Percentiles rank a stretch among this genome's conserved stretches.
phyloP scores from a whole-genome alignment of 2,888 invertebrate genomes.

The Drosophila incognita region DNA sequence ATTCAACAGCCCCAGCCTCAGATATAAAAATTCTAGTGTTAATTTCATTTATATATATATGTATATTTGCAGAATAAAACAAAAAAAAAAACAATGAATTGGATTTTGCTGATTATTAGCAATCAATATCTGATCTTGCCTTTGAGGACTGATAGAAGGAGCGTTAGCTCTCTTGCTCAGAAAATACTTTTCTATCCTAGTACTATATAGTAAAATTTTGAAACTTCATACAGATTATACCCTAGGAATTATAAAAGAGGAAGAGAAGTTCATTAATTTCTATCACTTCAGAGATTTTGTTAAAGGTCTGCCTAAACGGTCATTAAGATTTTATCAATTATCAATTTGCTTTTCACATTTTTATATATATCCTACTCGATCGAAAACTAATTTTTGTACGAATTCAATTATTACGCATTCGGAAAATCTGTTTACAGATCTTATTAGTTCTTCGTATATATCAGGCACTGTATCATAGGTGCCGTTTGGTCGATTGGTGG shows the following conservation, averaged over 20 bases:
- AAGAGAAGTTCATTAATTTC: not conserved
- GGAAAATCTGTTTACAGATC: not conserved
- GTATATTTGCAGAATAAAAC: constrained; percentile 17
- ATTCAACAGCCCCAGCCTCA: constrained; percentile 38
- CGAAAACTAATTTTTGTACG: not conserved
- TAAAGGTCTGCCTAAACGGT: not conserved
- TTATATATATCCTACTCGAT: not conserved
- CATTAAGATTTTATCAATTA: not conserved
- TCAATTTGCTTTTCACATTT: not conserved
- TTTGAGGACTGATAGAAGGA: not conserved
- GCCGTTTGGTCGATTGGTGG: not conserved
- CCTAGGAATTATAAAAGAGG: not conserved
- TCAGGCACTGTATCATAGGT: constrained; percentile 3
- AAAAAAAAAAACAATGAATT: constrained; percentile 5
- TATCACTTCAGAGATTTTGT: not conserved
- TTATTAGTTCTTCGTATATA: constrained; percentile 1
- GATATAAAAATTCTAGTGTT: constrained; percentile 40
- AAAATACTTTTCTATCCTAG: not conserved
- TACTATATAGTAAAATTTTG: not conserved
- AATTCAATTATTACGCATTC: not conserved
- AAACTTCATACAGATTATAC: not conserved
- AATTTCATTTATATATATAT: constrained; percentile 28
- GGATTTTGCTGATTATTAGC: not conserved
- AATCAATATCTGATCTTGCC: not conserved
- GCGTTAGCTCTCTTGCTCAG: not conserved